Conservation (phyloP, 2,888 invertebrate genomes). For the Cantharis rustica region DNA sequence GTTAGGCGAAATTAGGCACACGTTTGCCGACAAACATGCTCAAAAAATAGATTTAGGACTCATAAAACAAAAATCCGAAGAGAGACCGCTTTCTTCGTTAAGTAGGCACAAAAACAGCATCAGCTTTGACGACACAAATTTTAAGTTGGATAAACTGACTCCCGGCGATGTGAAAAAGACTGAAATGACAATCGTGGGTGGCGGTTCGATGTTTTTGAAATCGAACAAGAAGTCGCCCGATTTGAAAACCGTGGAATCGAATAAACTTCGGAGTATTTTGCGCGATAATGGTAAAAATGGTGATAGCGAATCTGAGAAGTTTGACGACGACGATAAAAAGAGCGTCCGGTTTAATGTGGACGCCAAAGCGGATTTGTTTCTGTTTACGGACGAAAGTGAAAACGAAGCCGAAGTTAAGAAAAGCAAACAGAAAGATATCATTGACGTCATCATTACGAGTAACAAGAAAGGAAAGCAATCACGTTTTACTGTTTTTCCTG, state of each 20-base stretch:
- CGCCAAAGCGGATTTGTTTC: constrained; percentile 55
- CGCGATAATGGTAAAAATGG: constrained; percentile 51
- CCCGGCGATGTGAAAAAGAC: constrained; percentile 32
- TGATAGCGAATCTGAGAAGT: constrained; percentile 46
- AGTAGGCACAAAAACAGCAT: constrained; percentile 44
- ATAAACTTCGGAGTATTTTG: constrained; percentile 64
- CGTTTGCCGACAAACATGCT: not conserved
- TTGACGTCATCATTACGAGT: constrained; percentile 43
- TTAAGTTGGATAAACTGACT: constrained; percentile 9
- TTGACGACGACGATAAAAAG: constrained; percentile 75
- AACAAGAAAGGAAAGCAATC: constrained; percentile 37
- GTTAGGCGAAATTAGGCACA: constrained; percentile 19
- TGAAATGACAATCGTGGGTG: constrained; percentile 56
- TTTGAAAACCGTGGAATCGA: constrained; percentile 28
- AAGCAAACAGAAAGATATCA: constrained; percentile 40
- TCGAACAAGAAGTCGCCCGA: constrained; percentile 51
- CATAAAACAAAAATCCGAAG: constrained; percentile 52
- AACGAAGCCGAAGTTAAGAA: constrained; percentile 45
- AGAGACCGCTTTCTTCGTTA: constrained; percentile 41
- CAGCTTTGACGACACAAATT: constrained; percentile 49
- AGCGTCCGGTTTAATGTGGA: constrained; percentile 72
- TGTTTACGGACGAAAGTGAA: constrained; percentile 51
- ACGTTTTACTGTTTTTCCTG: constrained; percentile 46
- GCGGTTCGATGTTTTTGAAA: constrained; percentile 70
- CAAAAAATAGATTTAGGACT: constrained; percentile 44